Evolutionary conservation across 1,140 invertebrate genomes (phyloP).

Genomic region (Dendroctonus ponderosae): DNA sequence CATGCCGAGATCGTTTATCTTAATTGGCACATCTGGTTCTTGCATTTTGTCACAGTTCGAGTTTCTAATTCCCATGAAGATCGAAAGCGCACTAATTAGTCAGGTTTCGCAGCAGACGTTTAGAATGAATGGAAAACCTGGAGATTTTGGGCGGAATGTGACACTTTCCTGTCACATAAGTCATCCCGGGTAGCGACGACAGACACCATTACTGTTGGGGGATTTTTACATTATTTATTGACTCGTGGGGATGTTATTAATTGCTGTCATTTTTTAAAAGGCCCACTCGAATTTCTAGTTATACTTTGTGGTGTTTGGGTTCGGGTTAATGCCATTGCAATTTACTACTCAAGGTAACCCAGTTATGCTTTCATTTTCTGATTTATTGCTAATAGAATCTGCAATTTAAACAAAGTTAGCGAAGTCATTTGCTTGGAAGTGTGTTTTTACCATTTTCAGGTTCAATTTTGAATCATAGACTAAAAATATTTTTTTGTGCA

Average conservation of each 20-base stretch:
- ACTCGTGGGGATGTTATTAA: conserved; percentile 2
- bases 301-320: no score
- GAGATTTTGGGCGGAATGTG: conserved; percentile 21
- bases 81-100: conserved; percentile 22
- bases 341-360: no score
- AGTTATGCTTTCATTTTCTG: no score
- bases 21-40: conserved; percentile 22
- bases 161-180: conserved; percentile 24
- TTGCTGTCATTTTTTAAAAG: no score
- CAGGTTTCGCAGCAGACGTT: conserved; percentile 17
- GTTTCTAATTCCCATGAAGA: conserved; percentile 21
- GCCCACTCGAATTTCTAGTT: no score
- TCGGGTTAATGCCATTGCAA: no score
- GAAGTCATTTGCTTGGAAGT: no score
- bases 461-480: no score
- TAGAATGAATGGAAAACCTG: conserved; percentile 17
- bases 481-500: no score
- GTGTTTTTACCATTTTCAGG: no score
- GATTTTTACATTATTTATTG: conserved; percentile 23
- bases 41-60: conserved; percentile 19
- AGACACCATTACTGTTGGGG: conserved; percentile 13
- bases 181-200: conserved; percentile 18
- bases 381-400: no score
- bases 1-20: conserved; percentile 2
- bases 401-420: no score